These are phyloP conservation scores for Pocillopora grandis DNA, from an alignment of 92 coral and sea anemone species.

Conservation along the genomic window DNA sequence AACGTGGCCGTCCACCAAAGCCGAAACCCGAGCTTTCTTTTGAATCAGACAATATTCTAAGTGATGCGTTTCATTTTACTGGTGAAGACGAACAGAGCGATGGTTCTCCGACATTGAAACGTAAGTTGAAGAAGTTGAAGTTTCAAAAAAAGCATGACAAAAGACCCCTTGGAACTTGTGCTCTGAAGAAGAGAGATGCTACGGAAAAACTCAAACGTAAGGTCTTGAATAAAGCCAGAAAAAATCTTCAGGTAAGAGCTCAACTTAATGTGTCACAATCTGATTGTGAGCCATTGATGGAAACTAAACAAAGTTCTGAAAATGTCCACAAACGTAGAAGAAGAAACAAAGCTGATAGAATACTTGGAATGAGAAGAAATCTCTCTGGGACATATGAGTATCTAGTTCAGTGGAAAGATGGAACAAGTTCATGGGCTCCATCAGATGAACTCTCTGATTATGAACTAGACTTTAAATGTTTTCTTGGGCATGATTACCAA, in stretches of 20 bases:
- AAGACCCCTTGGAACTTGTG: constrained; percentile 70
- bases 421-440: constrained; percentile 97
- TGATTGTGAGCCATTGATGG: constrained; percentile 17
- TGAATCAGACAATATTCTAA: constrained; percentile 39
- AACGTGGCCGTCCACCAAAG: constrained; percentile 82
- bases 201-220: constrained; percentile 76
- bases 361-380: constrained; percentile 89
- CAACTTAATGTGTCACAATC: constrained; percentile 27
- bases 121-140: constrained; percentile 68
- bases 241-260: constrained; percentile 48
- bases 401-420: constrained; percentile 97
- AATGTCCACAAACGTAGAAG: constrained; percentile 59
- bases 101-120: constrained; percentile 40
- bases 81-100: constrained; percentile 66
- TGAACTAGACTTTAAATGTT: constrained; percentile 75
- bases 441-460: constrained; percentile 82
- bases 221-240: constrained; percentile 72
- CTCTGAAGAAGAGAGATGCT: constrained; percentile 64
- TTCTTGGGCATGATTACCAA: constrained; percentile 81
- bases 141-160: constrained; percentile 55
- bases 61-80: constrained; percentile 72
- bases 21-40: constrained; percentile 42
- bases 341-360: constrained; percentile 83
- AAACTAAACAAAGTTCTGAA: constrained; percentile 34
- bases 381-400: constrained; percentile 76